Percentiles rank a stretch among this genome's conserved stretches.
These are phyloP conservation scores for Cavia aperea DNA, from an alignment of 2,113 vertebrate species.

Conservation along the genomic window DNA sequence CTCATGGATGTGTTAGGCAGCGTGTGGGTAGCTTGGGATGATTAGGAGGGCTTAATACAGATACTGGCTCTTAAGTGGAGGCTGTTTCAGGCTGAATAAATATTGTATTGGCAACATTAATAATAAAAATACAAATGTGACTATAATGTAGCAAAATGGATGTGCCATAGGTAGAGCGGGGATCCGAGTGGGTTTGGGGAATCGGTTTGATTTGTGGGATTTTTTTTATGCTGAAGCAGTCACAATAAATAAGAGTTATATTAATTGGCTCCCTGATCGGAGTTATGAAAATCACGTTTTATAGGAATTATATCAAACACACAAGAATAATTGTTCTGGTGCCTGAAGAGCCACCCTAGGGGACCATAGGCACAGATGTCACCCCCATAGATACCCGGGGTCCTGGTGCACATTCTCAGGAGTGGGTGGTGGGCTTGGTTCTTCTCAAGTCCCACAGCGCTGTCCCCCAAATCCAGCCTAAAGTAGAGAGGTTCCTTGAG, in stretches of 20 bases:
- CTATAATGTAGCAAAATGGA: neutral
- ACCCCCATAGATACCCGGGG: neutral
- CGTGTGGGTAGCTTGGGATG: accelerated
- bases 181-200: neutral
- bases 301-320: neutral
- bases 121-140: neutral
- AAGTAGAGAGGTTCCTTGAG: accelerated
- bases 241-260: neutral
- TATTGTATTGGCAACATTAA: conserved; percentile 18
- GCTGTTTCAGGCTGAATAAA: neutral
- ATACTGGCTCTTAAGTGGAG: neutral
- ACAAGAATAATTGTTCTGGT: neutral
- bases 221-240: neutral
- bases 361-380: neutral
- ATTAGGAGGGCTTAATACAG: neutral
- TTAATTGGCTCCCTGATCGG: conserved; percentile 15
- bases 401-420: neutral
- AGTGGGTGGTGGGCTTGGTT: neutral
- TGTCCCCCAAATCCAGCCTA: neutral
- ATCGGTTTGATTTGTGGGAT: neutral
- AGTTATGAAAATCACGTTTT: neutral
- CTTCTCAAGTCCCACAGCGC: neutral
- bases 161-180: neutral
- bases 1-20: neutral
- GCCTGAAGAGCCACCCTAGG: neutral